These are phyloP conservation scores for Micrasema minimum DNA, from an alignment of 1,140 invertebrate genomes.

Conservation along the genomic window DNA sequence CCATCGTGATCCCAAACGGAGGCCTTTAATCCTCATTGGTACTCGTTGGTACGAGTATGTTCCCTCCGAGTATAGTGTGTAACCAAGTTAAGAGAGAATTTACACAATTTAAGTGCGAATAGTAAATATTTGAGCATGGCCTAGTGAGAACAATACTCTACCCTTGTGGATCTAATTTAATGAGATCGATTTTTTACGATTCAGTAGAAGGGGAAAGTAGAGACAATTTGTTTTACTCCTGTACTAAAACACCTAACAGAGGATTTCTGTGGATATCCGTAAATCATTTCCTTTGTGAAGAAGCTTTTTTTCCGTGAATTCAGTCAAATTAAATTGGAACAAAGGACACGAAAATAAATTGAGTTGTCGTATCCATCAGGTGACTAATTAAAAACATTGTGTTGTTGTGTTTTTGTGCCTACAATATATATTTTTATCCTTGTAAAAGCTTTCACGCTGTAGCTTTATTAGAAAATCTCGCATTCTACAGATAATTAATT, in stretches of 20 bases:
- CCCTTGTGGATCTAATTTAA: slow-evolving; percentile 31
- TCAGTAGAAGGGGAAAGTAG: background rate
- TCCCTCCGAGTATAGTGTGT: background rate
- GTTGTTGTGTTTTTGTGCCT: background rate
- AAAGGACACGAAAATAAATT: background rate
- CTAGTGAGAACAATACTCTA: slow-evolving; percentile 16
- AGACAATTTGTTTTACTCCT: slow-evolving; percentile 32
- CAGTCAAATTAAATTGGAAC: slow-evolving; percentile 14
- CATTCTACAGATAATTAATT: no score
- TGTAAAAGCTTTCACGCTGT: no score
- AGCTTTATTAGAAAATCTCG: no score
- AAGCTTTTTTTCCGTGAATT: background rate
- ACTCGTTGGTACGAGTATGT: no score
- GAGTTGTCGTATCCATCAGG: background rate
- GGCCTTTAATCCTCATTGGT: no score
- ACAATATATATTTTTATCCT: no score
- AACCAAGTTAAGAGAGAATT: background rate
- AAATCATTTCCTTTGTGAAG: slow-evolving; percentile 2
- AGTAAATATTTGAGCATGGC: slow-evolving; percentile 7
- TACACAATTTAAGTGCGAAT: background rate
- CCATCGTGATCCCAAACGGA: no score
- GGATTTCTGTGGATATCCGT: slow-evolving; percentile 1
- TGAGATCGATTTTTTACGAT: slow-evolving; percentile 33
- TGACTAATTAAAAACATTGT: background rate
- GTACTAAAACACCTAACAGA: slow-evolving; percentile 2